Base-by-base conservation (phyloP, 1,140 invertebrate genomes). In the Tachypleus tridentatus region DNA sequence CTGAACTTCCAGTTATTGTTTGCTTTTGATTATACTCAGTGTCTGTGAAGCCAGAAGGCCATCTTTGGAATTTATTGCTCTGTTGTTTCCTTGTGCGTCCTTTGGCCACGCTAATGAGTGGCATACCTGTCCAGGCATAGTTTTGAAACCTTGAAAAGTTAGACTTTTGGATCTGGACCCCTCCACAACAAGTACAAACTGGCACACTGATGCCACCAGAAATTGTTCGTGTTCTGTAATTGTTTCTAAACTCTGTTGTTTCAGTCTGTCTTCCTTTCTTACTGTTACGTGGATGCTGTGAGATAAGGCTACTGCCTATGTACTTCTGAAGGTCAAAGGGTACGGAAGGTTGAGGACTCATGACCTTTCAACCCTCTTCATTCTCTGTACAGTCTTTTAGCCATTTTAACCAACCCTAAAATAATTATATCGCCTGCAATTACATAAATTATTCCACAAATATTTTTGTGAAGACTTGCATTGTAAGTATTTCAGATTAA, bases 301-400 rank as follows among this genome's bases (percentile, higher is more conserved):
- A 81, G 62, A 86, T 84, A 58, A 85, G 73, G 72, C 82, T 84
- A 66, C 80, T 83, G 63, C 84, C 84, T 66, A 84, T 81, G 74
- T 84, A 85, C 70, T 82, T 79, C 77, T 86, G 83, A 70, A 85
- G 80, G 76, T 84, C 81, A 62, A 84, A 64, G 56, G 62, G 61
- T 49, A 62, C 11, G 61, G 66, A 62, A 62, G 65, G 65, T 58
- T 68, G 63, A 10, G 63, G 64, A 50, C 64, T 64, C 64, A 65
- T 68, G 29, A 29, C 29, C 29, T 29, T 29, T 29, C 29, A 29
- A 29, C 29, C 29, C 29, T 29, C 0, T 29, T 29, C 29, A 29
- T 29, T 29, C 29, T 29, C 29, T 29, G 29, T 29, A 29, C 29
- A 29, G 29, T 2, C 29, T 29, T 29, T 29, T 29, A 29, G 29